Evolutionary conservation across 1,140 invertebrate genomes (phyloP).

Genomic region (Drosophila suzukii): DNA sequence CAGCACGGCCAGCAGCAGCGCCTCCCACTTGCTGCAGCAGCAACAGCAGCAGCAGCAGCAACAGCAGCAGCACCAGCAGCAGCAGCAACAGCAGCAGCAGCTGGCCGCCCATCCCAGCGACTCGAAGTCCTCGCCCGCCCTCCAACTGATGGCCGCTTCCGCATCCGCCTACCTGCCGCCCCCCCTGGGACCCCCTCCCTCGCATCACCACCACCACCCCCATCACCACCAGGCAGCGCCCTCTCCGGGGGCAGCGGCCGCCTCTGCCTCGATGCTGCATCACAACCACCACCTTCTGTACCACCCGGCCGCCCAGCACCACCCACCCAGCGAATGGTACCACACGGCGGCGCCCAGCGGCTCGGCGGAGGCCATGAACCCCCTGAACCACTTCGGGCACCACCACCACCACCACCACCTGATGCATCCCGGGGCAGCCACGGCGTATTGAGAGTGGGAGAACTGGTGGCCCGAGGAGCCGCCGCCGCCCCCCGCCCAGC

Average conservation of each 20-base stretch:
- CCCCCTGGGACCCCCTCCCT: slow-evolving; percentile 77
- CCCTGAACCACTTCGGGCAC: slow-evolving; percentile 86
- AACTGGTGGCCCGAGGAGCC: slow-evolving; percentile 76
- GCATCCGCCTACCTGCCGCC: slow-evolving; percentile 75
- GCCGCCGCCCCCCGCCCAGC: slow-evolving; percentile 27
- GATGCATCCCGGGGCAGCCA: slow-evolving; percentile 86
- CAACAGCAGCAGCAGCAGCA: slow-evolving; percentile 67
- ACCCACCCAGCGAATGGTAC: slow-evolving; percentile 81
- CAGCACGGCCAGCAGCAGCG: slow-evolving; percentile 73
- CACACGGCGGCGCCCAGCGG: slow-evolving; percentile 85
- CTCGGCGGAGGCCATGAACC: slow-evolving; percentile 88
- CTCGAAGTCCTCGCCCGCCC: slow-evolving; percentile 67
- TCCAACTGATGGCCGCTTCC: slow-evolving; percentile 77
- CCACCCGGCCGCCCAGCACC: slow-evolving; percentile 83
- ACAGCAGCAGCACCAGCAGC: slow-evolving; percentile 61
- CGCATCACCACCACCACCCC: slow-evolving; percentile 72
- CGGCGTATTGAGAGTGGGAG: slow-evolving; percentile 85
- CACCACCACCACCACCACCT: slow-evolving; percentile 85
- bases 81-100: slow-evolving; percentile 55
- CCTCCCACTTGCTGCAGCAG: slow-evolving; percentile 67
- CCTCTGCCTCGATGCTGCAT: slow-evolving; percentile 74
- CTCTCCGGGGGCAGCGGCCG: slow-evolving; percentile 59
- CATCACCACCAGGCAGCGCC: slow-evolving; percentile 68
- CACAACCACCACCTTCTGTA: slow-evolving; percentile 84
- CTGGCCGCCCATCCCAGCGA: slow-evolving; percentile 48